Evolutionary conservation across 2,113 vertebrate genomes (phyloP).

Genomic region (Uropsilus gracilis): DNA sequence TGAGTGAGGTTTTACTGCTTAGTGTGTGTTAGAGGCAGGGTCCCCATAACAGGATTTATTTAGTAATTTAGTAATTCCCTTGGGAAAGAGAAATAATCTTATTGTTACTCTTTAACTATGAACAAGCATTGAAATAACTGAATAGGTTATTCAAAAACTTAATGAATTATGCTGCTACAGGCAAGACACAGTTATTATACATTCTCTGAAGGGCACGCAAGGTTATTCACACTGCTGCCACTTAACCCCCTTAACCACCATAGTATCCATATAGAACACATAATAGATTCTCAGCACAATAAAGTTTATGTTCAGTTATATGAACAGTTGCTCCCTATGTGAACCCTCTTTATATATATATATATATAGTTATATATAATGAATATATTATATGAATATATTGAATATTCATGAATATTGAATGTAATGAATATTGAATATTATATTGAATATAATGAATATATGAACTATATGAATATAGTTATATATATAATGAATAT

Average conservation of each 20-base stretch:
- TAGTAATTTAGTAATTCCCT: slow-evolving; percentile 62
- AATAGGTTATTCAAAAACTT: slow-evolving; percentile 75
- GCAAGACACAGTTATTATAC: slow-evolving; percentile 58
- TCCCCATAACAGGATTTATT: slow-evolving; percentile 60
- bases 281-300: not conserved
- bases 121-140: slow-evolving; percentile 69
- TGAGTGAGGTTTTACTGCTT: not conserved
- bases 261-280: not conserved
- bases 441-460: too few relatives aligned
- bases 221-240: slow-evolving; percentile 74
- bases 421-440: too few relatives aligned
- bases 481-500: too few relatives aligned
- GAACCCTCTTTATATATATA: slow-evolving; percentile 13
- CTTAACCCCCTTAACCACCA: too few relatives aligned
- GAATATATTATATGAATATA: too few relatives aligned
- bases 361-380: too few relatives aligned
- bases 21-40: slow-evolving; percentile 24
- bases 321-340: not conserved
- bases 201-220: slow-evolving; percentile 82
- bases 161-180: slow-evolving; percentile 71
- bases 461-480: too few relatives aligned
- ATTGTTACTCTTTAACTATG: slow-evolving; percentile 84
- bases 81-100: slow-evolving; percentile 74
- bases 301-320: not conserved
- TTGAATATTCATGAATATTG: too few relatives aligned